A percentile compares a stretch with the other conserved stretches of the same genome.
These are phyloP conservation scores for Philaethria dido DNA, from an alignment of 2,888 invertebrate species.

Conservation along the genomic window DNA sequence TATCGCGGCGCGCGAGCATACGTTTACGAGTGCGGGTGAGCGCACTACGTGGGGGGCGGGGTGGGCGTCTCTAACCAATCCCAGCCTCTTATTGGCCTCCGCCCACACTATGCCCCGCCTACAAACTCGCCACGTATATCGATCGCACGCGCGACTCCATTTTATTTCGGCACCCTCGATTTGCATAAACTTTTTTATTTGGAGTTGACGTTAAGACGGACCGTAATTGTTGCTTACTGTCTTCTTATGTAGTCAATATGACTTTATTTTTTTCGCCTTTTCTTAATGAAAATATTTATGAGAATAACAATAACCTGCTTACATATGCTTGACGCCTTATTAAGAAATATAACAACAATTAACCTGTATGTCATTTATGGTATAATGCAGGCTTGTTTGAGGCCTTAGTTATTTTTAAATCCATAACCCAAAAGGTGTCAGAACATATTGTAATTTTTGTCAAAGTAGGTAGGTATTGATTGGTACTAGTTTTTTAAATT, in stretches of 20 bases:
- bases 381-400: too few relatives aligned
- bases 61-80: slow-evolving; percentile 63
- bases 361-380: too few relatives aligned
- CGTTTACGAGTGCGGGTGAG: slow-evolving; percentile 51
- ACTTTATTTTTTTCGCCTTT: not conserved
- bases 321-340: too few relatives aligned
- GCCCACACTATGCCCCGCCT: slow-evolving; percentile 75
- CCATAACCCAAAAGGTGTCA: too few relatives aligned
- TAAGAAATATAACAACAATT: too few relatives aligned
- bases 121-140: slow-evolving; percentile 77
- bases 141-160: slow-evolving; percentile 83
- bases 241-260: slow-evolving; percentile 10
- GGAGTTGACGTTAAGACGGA: slow-evolving; percentile 51
- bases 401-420: too few relatives aligned
- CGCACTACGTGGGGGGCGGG: slow-evolving; percentile 50
- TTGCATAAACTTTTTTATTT: slow-evolving; percentile 81
- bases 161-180: slow-evolving; percentile 80
- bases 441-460: too few relatives aligned
- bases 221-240: slow-evolving; percentile 37
- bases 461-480: too few relatives aligned
- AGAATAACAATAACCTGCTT: slow-evolving; percentile 49
- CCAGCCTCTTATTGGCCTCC: slow-evolving; percentile 75
- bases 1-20: slow-evolving; percentile 48
- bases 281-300: slow-evolving; percentile 41
- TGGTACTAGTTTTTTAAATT: too few relatives aligned